Evolutionary conservation across 1,140 invertebrate genomes (phyloP).

Genomic region (Aphelinus atriplicis): DNA sequence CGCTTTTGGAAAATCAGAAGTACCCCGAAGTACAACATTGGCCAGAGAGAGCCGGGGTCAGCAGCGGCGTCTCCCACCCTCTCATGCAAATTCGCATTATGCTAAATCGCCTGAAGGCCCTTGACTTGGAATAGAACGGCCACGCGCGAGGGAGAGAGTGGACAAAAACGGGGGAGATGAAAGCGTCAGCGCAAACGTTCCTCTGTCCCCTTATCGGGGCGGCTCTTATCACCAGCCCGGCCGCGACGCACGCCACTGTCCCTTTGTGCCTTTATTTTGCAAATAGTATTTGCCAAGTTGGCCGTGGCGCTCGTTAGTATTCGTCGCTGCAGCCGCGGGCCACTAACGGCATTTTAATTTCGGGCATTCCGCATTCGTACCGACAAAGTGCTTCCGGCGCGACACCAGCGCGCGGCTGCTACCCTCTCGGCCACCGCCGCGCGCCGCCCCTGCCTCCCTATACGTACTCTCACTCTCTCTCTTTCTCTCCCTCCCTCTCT

Average conservation of each 20-base stretch:
- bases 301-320: constrained; percentile 46
- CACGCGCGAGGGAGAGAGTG: too few species aligned
- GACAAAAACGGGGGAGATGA: too few species aligned
- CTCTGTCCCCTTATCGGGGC: constrained; percentile 10
- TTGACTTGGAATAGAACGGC: too few species aligned
- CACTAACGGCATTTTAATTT: constrained; percentile 52
- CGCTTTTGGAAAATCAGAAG: too few species aligned
- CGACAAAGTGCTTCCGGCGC: constrained; percentile 38
- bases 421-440: too few species aligned
- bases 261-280: constrained; percentile 42
- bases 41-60: too few species aligned
- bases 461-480: constrained; percentile 12
- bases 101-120: too few species aligned
- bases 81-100: too few species aligned
- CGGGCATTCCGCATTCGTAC: constrained; percentile 41
- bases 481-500: neutral
- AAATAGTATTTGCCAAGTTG: constrained; percentile 42
- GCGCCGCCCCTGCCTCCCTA: constrained; percentile 13
- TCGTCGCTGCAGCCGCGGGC: constrained; percentile 39
- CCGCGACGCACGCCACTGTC: neutral
- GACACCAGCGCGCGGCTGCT: too few species aligned
- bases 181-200: too few species aligned
- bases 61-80: too few species aligned
- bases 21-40: too few species aligned
- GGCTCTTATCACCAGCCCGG: constrained; percentile 35